phyloP scores from a whole-genome alignment of 1,140 invertebrate genomes.

The Frieseomelitta varia region DNA sequence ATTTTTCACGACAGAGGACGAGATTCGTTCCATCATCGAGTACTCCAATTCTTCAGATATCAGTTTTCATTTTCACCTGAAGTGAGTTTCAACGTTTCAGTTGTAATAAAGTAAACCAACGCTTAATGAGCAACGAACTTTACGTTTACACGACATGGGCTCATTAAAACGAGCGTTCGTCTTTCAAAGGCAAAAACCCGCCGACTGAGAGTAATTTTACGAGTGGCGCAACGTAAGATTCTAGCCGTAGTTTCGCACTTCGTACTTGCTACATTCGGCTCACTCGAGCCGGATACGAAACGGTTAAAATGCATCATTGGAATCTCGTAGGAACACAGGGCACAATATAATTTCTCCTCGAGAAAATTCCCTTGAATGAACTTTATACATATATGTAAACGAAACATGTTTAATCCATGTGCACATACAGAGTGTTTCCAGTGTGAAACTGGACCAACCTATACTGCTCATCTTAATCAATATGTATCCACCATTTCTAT shows the following conservation, averaged over 20 bases:
- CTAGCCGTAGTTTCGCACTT: neutral
- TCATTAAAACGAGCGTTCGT: neutral
- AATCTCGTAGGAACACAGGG: neutral
- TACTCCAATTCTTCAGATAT: neutral
- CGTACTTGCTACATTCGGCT: neutral
- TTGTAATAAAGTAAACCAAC: neutral
- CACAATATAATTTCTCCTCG: slow-evolving; percentile 1
- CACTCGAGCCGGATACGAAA: neutral
- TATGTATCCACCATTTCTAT: too few relatives aligned
- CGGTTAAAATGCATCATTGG: too few relatives aligned
- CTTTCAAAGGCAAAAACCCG: too few relatives aligned
- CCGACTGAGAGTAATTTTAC: neutral
- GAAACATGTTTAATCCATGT: neutral
- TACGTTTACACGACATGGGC: neutral
- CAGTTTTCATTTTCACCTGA: neutral
- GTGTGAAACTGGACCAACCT: neutral
- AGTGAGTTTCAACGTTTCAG: neutral
- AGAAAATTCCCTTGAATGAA: neutral
- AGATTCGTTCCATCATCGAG: neutral
- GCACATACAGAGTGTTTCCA: neutral
- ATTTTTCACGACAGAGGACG: neutral
- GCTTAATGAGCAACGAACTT: neutral
- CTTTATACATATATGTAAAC: too few relatives aligned
- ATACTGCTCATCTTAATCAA: too few relatives aligned
- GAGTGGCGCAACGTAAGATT: neutral